Evolutionary conservation across 2,797 vertebrate species (phyloP).

Genomic region (Trachurus trachurus): DNA sequence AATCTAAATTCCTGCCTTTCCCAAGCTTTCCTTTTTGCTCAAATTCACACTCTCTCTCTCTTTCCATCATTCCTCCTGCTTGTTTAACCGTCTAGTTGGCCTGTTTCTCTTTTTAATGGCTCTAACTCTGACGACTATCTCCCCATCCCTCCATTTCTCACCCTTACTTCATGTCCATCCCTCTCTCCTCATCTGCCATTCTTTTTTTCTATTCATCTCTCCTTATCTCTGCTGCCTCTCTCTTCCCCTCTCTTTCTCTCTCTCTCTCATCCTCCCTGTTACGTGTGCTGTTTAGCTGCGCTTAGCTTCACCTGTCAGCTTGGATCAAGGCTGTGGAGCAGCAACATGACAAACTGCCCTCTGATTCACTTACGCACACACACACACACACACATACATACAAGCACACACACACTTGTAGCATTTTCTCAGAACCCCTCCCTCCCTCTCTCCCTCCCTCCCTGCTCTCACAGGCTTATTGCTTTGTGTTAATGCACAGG

Average conservation of each 20-base stretch:
- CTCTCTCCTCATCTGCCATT: constrained; percentile 36
- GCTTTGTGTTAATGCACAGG: constrained; percentile 40
- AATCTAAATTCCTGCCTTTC: constrained; percentile 56
- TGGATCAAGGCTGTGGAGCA: constrained; percentile 81
- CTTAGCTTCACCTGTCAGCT: constrained; percentile 88
- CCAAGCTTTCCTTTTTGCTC: constrained; percentile 42
- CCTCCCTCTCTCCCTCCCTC: neutral
- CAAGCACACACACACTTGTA: constrained; percentile 65
- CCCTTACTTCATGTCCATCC: constrained; percentile 50
- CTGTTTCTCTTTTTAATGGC: constrained; percentile 59
- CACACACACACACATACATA: constrained; percentile 58
- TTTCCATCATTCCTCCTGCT: neutral
- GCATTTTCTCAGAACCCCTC: constrained; percentile 46
- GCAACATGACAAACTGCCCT: constrained; percentile 85
- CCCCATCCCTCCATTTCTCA: constrained; percentile 49
- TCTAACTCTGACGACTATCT: constrained; percentile 45
- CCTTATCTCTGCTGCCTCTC: constrained; percentile 41
- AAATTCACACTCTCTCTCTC: constrained; percentile 25
- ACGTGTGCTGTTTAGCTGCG: constrained; percentile 82
- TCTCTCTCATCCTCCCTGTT: constrained; percentile 54
- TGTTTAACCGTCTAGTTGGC: constrained; percentile 23
- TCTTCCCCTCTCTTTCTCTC: constrained; percentile 12
- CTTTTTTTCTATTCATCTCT: constrained; percentile 18
- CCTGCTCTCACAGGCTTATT: constrained; percentile 17
- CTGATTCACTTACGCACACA: constrained; percentile 80